Evolutionary conservation across 2,797 vertebrate genomes (phyloP).

Genomic region (Odontamblyopus lacepedii): DNA sequence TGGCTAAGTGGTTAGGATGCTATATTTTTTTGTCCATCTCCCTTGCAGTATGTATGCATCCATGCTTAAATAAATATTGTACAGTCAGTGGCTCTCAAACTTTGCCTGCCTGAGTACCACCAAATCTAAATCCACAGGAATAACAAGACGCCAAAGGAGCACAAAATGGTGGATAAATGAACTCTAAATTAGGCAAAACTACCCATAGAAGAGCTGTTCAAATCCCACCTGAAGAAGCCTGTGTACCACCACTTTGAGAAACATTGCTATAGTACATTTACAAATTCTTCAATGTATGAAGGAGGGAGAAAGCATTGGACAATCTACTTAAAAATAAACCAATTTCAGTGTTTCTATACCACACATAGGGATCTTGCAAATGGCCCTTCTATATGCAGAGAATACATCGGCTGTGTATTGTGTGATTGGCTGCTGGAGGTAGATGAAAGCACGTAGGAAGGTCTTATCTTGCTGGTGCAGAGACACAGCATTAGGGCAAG

Average conservation of each 20-base stretch:
- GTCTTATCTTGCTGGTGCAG: conserved; percentile 72
- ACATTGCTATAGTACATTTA: no score
- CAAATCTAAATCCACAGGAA: no score
- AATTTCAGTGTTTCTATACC: not conserved
- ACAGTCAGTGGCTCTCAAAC: not conserved
- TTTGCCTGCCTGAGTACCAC: not conserved
- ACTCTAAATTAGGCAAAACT: no score
- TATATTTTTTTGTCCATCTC: not conserved
- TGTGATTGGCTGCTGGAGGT: conserved; percentile 43
- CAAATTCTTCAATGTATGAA: not conserved
- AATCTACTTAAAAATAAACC: not conserved
- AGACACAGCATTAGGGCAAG: conserved; percentile 57
- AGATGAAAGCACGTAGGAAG: conserved; percentile 51
- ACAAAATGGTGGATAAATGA: no score
- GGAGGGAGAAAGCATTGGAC: not conserved
- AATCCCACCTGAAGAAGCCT: no score
- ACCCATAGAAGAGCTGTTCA: no score
- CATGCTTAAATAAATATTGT: not conserved
- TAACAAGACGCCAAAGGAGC: no score
- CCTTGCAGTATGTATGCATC: not conserved
- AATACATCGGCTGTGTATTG: conserved; percentile 36
- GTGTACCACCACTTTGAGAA: no score
- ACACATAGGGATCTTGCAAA: conserved; percentile 26
- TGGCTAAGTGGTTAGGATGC: not conserved
- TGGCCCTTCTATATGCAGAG: conserved; percentile 30